These are phyloP conservation scores for Diorhabda sublineata DNA, from an alignment of 1,140 invertebrate genomes.

Conservation along the genomic window DNA sequence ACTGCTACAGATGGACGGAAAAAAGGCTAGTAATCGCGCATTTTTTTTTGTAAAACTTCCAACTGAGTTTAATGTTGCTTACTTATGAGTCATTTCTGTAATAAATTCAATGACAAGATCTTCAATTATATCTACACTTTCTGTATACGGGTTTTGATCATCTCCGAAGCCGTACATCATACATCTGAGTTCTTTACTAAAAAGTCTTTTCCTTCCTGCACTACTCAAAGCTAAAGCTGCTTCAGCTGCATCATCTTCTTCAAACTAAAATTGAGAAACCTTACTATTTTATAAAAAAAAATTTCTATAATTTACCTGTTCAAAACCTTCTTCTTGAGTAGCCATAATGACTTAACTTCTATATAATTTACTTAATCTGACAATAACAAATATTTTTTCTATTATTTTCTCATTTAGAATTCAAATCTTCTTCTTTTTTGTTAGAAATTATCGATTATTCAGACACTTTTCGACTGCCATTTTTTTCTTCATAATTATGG, in stretches of 20 bases:
- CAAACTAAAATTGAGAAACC: conserved; percentile 44
- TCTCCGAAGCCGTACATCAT: conserved; percentile 99
- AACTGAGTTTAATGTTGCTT: conserved; percentile 26
- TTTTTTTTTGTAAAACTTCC: too few relatives aligned
- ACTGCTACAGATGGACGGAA: too few relatives aligned
- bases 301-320: conserved; percentile 29
- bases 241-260: conserved; percentile 64
- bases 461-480: too few relatives aligned
- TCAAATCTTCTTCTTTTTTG: too few relatives aligned
- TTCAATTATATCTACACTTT: conserved; percentile 96
- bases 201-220: conserved; percentile 74
- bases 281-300: conserved; percentile 3
- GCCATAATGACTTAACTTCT: conserved; percentile 19
- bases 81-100: conserved; percentile 86
- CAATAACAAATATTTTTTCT: too few relatives aligned
- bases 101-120: conserved; percentile 98
- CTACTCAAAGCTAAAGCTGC: conserved; percentile 57
- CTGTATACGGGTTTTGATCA: conserved; percentile 97
- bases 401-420: too few relatives aligned
- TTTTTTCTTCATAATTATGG: too few relatives aligned
- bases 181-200: conserved; percentile 88
- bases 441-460: too few relatives aligned
- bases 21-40: too few relatives aligned
- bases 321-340: conserved; percentile 32
- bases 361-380: too few relatives aligned